phyloP scores from a whole-genome alignment of 2,888 invertebrate genomes.

The Microplitis manilae region DNA sequence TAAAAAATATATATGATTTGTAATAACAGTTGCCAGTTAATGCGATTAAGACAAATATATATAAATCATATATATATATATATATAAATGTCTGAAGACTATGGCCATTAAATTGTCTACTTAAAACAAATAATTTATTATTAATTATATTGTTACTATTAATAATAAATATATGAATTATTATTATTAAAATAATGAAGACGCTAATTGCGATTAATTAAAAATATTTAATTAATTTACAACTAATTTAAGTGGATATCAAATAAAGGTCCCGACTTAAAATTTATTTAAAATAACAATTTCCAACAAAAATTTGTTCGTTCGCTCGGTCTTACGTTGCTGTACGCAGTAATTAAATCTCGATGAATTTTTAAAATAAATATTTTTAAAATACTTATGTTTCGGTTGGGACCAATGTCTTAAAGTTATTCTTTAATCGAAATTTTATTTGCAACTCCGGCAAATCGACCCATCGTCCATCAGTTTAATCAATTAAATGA shows the following conservation, averaged over 20 bases:
- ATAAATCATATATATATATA: not conserved
- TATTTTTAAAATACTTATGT: conserved; percentile 45
- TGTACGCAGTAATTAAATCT: conserved; percentile 5
- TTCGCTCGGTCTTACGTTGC: conserved; percentile 32
- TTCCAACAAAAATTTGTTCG: conserved; percentile 26
- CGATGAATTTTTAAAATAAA: conserved; percentile 20
- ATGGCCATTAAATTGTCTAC: not conserved
- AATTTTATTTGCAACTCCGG: conserved; percentile 12
- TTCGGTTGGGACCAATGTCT: conserved; percentile 59
- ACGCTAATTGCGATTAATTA: not conserved
- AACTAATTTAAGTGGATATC: not conserved
- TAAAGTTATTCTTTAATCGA: conserved; percentile 40
- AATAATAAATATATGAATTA: not conserved
- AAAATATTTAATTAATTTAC: too few relatives aligned
- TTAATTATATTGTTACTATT: not conserved
- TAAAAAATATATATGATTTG: not conserved
- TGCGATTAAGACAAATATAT: not conserved
- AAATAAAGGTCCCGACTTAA: conserved; percentile 2
- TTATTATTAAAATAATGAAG: conserved; percentile 1
- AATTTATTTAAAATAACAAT: not conserved
- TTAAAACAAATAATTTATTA: not conserved
- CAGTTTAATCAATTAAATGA: not conserved
- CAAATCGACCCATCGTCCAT: conserved; percentile 24
- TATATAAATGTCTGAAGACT: not conserved
- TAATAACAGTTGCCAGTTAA: not conserved